These are phyloP conservation scores for Eolophus roseicapilla DNA, from an alignment of 2,113 vertebrate species.

Conservation along the genomic window DNA sequence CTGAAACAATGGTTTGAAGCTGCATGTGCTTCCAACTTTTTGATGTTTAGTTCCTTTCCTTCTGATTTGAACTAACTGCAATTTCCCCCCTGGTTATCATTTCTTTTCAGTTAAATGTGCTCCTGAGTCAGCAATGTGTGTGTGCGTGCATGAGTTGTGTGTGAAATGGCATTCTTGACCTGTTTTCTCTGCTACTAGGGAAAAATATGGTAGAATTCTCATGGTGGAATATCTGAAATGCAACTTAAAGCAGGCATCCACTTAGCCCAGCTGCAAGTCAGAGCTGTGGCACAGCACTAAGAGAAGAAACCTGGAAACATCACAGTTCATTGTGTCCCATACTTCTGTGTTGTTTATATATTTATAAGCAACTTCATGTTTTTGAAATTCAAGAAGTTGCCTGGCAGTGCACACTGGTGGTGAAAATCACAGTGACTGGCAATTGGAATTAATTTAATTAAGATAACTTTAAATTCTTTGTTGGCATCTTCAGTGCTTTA, in stretches of 20 bases:
- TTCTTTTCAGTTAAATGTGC: not conserved
- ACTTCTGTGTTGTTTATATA: not conserved
- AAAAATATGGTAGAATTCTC: not conserved
- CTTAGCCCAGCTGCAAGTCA: not conserved
- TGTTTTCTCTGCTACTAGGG: not conserved
- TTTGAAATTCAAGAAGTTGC: not conserved
- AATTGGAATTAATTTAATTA: not conserved
- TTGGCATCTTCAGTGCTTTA: not conserved
- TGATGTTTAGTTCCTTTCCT: slow-evolving; percentile 4
- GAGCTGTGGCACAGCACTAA: not conserved
- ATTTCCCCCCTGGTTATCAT: not conserved
- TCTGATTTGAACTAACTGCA: not conserved
- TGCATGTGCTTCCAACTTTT: not conserved
- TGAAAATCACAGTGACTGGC: not conserved
- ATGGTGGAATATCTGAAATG: not conserved
- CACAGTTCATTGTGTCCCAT: not conserved
- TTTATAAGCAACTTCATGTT: not conserved
- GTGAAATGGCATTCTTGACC: not conserved
- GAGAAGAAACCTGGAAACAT: not conserved
- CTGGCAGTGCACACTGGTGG: not conserved
- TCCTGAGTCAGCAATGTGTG: not conserved
- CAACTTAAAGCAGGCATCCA: not conserved
- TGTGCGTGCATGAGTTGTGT: fast-evolving
- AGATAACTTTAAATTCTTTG: not conserved
- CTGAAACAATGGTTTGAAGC: slow-evolving; percentile 30